Evolutionary conservation across 2,888 invertebrate genomes (phyloP), one percentile per base, ranked within the genome.

Genomic region (Nemotelus nigrinus): DNA sequence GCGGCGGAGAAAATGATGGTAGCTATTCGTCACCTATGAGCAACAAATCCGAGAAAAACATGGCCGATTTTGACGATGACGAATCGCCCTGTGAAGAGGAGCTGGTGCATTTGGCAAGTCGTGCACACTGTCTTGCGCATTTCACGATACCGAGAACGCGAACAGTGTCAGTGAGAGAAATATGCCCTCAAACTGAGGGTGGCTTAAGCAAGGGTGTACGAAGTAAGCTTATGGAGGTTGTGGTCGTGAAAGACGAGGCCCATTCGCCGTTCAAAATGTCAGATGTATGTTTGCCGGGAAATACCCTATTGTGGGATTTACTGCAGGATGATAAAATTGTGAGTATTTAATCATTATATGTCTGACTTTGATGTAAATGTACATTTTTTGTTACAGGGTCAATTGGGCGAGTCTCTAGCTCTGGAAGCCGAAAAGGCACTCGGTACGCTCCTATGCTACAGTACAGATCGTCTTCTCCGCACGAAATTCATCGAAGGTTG

Each of bases 401-500:
- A 94, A 84, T 88, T 97, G 3, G 95, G 96, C 0, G 97, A 97
- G 87, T 96, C 97, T 0, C 87, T 98, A 74, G 96, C 96, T 0
- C 86, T 94, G n/a, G 97, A 97, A 88, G 96, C 97, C 1, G 97
- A 98, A 86, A 97, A 97, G 83, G 95, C 96, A 2, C 88, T 98
- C 0, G 96, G 95, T 82, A 95, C 95, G 82, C 88, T 97, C 44
- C 89, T 98, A 0, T 96, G 96, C 85, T 97, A 95, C 84, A 96
- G 94, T 83, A 95, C 95, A 2, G 97, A 97, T 86, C 93, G 95
- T 81, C 90, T 94, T 80, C 95, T 97, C 81, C 90, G 96, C 77
- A 96, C 96, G 88, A 96, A 97, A 87, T 98, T 98, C 84, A 97
- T 98, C 81, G 97, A 97, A 86, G 97, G 97, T 6, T 97, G 97